Conservation (phyloP, 2,113 vertebrate species). For the Campylomormyrus numenius region DNA sequence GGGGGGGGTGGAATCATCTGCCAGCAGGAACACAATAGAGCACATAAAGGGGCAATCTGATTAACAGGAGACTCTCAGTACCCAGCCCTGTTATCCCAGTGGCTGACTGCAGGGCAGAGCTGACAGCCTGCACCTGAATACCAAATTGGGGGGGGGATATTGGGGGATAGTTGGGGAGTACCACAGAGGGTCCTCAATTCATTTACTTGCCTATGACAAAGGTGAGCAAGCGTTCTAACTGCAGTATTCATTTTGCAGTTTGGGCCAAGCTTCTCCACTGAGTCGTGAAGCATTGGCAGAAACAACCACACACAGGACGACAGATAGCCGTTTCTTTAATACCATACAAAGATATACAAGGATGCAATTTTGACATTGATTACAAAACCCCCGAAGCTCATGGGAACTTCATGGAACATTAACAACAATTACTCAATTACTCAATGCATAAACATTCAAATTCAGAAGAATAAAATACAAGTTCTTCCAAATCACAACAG, state of each 20-base stretch:
- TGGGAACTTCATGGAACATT: background rate
- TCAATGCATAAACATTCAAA: background rate
- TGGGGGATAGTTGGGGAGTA: background rate
- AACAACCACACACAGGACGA: background rate
- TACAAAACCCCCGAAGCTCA: background rate
- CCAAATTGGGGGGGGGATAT: too few relatives aligned
- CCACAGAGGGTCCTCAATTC: background rate
- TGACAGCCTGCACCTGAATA: background rate
- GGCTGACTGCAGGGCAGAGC: background rate
- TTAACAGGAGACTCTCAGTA: background rate
- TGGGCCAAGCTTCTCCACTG: background rate
- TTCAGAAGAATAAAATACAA: background rate
- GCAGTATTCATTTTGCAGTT: background rate
- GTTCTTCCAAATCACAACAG: background rate
- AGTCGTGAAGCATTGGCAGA: background rate
- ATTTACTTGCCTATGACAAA: background rate
- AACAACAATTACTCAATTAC: background rate
- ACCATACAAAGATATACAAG: background rate
- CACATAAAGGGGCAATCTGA: slow-evolving; percentile 6
- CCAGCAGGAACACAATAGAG: slow-evolving; percentile 8
- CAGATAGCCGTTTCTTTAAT: background rate
- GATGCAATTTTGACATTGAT: background rate
- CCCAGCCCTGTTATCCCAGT: background rate
- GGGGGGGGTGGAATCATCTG: slow-evolving; percentile 2
- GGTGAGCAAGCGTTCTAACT: background rate